A percentile compares a stretch with the other conserved stretches of the same genome.
Evolutionary conservation across 2,113 vertebrate genomes (phyloP).

Genomic region (Tachysurus vachellii): DNA sequence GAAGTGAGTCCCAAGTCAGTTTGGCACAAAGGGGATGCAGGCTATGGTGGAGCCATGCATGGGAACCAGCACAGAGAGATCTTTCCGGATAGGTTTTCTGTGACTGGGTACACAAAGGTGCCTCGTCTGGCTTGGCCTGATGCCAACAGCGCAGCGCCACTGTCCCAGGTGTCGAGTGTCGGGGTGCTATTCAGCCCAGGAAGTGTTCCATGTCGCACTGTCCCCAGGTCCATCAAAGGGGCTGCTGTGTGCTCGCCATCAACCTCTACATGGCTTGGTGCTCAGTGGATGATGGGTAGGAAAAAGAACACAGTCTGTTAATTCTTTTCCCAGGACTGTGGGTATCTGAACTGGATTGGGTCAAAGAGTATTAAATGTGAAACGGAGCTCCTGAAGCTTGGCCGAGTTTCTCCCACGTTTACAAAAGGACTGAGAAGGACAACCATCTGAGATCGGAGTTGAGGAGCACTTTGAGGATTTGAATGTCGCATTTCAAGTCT

Average conservation of each 20-base stretch:
- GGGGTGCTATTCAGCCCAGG: conserved; percentile 65
- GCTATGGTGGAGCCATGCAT: conserved; percentile 45
- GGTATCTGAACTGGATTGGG: conserved; percentile 38
- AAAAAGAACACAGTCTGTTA: conserved; percentile 7
- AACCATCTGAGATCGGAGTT: conserved; percentile 23
- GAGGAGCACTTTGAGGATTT: conserved; percentile 28
- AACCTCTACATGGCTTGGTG: conserved; percentile 38
- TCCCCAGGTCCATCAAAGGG: conserved; percentile 54
- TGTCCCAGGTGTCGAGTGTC: conserved; percentile 72
- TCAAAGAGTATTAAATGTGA: conserved; percentile 31
- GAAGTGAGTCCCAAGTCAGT: conserved; percentile 43
- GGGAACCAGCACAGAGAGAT: conserved; percentile 53
- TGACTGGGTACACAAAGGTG: conserved; percentile 53
- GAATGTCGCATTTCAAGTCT: background rate
- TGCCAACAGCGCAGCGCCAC: conserved; percentile 55
- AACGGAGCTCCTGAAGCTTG: conserved; percentile 45
- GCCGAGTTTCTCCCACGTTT: conserved; percentile 46
- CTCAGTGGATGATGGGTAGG: conserved; percentile 22
- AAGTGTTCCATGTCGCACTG: conserved; percentile 65
- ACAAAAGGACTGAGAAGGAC: conserved; percentile 46
- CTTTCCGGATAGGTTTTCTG: conserved; percentile 51
- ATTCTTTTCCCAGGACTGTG: conserved; percentile 45
- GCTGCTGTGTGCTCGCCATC: conserved; percentile 54
- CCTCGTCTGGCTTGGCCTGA: conserved; percentile 45
- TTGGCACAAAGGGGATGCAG: conserved; percentile 41